These are phyloP conservation scores for Phyllopteryx taeniolatus DNA, from an alignment of 2,113 vertebrate species.

Conservation along the genomic window DNA sequence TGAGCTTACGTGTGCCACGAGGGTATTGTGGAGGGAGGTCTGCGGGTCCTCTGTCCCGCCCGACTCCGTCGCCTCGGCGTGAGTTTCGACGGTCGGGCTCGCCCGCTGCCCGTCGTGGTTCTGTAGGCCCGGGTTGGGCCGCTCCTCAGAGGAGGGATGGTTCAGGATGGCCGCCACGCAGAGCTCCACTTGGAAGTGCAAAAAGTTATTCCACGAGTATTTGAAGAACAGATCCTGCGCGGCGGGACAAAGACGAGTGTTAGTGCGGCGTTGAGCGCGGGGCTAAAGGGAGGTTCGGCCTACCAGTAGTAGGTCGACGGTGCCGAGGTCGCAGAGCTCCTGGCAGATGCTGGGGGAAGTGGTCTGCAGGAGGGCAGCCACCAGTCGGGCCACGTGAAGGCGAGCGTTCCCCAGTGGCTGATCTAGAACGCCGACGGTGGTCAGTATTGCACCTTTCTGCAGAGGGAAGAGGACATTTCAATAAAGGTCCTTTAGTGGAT, in stretches of 20 bases:
- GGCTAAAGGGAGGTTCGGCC: conserved; percentile 25
- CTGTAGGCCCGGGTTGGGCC: conserved; percentile 52
- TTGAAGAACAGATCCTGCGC: conserved; percentile 95
- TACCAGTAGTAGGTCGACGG: conserved; percentile 90
- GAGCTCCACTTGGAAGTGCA: conserved; percentile 97
- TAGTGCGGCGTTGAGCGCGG: neutral
- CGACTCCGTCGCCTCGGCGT: conserved; percentile 61
- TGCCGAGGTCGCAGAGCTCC: conserved; percentile 89
- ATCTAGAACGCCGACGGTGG: conserved; percentile 89
- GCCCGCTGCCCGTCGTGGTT: conserved; percentile 57
- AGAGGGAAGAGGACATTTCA: neutral
- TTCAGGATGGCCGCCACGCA: conserved; percentile 89
- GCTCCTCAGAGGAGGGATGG: conserved; percentile 75
- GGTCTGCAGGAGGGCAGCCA: conserved; percentile 89
- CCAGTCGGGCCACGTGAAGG: conserved; percentile 86
- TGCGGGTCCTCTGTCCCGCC: conserved; percentile 36
- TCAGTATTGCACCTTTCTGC: conserved; percentile 90
- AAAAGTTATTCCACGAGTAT: conserved; percentile 97
- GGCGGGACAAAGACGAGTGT: neutral
- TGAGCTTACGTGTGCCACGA: conserved; percentile 84
- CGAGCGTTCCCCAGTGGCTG: conserved; percentile 92
- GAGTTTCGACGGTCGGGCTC: conserved; percentile 21
- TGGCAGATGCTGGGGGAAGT: conserved; percentile 84
- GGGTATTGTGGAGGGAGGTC: conserved; percentile 66
- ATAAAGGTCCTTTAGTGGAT: neutral